phyloP scores from a whole-genome alignment of 2,888 invertebrate species.

The Cyaniris semiargus region DNA sequence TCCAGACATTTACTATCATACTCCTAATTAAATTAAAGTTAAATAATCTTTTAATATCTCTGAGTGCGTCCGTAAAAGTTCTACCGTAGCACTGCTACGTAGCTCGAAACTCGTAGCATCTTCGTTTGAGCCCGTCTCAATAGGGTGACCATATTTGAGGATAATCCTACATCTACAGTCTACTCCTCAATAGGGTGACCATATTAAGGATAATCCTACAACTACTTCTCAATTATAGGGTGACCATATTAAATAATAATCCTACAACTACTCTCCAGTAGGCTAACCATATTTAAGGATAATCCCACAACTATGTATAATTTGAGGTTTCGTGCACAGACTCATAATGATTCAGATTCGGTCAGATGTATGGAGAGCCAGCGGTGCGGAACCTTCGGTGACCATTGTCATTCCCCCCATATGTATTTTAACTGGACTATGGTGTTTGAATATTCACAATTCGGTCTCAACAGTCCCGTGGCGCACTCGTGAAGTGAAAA shows the following conservation, averaged over 20 bases:
- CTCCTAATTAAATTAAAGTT: no score
- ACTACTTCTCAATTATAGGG: not conserved
- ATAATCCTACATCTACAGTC: not conserved
- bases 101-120: not conserved
- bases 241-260: not conserved
- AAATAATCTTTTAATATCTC: no score
- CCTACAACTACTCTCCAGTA: not conserved
- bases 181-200: not conserved
- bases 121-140: no score
- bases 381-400: constrained; percentile 77
- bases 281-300: not conserved
- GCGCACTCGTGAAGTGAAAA: constrained; percentile 56
- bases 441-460: constrained; percentile 74
- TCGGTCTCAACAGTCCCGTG: constrained; percentile 69
- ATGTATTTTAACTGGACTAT: constrained; percentile 79
- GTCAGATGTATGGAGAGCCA: constrained; percentile 70
- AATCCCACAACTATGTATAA: constrained; percentile 15
- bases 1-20: no score
- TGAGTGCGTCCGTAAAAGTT: not conserved
- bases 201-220: not conserved
- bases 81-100: not conserved
- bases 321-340: constrained; percentile 39
- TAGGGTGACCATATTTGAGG: not conserved
- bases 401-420: constrained; percentile 77
- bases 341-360: constrained; percentile 62